Evolutionary conservation across 2,888 invertebrate species (phyloP).

Genomic region (Panopea generosa): DNA sequence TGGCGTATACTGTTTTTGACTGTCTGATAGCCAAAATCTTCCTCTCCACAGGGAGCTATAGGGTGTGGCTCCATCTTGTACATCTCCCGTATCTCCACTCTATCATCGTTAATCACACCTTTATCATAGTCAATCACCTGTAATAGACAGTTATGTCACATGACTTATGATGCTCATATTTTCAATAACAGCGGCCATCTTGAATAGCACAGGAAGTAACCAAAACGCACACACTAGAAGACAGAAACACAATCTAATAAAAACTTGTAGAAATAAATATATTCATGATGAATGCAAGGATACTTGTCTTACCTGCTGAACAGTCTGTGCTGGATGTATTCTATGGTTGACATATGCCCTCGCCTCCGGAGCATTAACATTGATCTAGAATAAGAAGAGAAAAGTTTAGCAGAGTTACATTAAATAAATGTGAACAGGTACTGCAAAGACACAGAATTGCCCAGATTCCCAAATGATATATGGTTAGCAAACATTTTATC

Average conservation of each 20-base stretch:
- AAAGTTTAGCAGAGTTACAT: too few species aligned
- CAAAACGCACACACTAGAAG: background rate
- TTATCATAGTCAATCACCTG: constrained; percentile 82
- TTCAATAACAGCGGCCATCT: too few species aligned
- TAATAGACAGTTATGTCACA: background rate
- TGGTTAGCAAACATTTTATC: too few species aligned
- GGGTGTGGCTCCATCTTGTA: constrained; percentile 83
- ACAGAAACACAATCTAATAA: background rate
- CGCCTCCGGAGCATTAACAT: constrained; percentile 86
- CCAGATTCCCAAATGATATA: too few species aligned
- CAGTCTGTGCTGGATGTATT: constrained; percentile 86
- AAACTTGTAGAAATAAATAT: too few species aligned
- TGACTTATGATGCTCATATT: too few species aligned
- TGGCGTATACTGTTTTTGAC: constrained; percentile 85
- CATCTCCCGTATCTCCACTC: constrained; percentile 82
- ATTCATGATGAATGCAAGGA: too few species aligned
- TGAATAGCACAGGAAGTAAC: background rate
- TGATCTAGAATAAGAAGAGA: constrained; percentile 79
- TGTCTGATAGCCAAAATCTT: constrained; percentile 85
- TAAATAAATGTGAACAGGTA: too few species aligned
- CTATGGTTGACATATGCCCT: constrained; percentile 86
- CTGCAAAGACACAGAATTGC: too few species aligned
- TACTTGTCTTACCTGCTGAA: constrained; percentile 81
- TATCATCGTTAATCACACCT: constrained; percentile 81
- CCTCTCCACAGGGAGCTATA: constrained; percentile 84